Evolutionary conservation across 2,113 vertebrate genomes (phyloP).

Genomic region (Indri indri): DNA sequence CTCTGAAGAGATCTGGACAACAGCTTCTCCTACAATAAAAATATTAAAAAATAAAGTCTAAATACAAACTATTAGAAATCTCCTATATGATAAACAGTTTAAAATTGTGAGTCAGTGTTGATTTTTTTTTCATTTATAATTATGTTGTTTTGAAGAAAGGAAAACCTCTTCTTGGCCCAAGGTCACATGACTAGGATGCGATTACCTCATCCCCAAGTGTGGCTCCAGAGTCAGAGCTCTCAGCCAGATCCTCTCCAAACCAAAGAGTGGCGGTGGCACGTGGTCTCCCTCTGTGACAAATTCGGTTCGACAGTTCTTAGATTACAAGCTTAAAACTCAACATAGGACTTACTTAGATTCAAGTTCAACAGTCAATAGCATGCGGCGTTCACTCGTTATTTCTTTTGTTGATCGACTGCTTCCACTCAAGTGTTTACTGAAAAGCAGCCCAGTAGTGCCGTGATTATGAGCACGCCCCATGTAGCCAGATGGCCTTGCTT

Average conservation of each 20-base stretch:
- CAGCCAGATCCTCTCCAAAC: neutral
- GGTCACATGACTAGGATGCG: neutral
- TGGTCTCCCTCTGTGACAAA: neutral
- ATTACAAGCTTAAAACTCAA: neutral
- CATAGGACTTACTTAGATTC: neutral
- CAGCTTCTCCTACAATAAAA: slow-evolving; percentile 91
- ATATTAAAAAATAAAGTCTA: neutral
- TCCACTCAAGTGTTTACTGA: neutral
- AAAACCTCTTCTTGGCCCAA: neutral
- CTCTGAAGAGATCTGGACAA: slow-evolving; percentile 98
- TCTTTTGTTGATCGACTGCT: neutral
- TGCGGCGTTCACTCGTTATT: neutral
- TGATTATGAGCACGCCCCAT: accelerated
- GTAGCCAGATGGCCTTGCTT: no score
- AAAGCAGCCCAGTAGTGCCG: neutral
- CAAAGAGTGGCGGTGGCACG: accelerated
- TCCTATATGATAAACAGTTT: neutral
- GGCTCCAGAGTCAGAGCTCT: neutral
- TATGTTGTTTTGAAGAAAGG: neutral
- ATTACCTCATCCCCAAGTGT: neutral
- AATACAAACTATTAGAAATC: neutral
- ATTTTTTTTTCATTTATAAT: neutral
- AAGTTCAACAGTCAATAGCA: neutral
- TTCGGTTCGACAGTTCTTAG: neutral
- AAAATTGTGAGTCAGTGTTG: neutral